These are phyloP conservation scores for Dastarcus helophoroides DNA, from an alignment of 2,888 invertebrate genomes.

Conservation along the genomic window DNA sequence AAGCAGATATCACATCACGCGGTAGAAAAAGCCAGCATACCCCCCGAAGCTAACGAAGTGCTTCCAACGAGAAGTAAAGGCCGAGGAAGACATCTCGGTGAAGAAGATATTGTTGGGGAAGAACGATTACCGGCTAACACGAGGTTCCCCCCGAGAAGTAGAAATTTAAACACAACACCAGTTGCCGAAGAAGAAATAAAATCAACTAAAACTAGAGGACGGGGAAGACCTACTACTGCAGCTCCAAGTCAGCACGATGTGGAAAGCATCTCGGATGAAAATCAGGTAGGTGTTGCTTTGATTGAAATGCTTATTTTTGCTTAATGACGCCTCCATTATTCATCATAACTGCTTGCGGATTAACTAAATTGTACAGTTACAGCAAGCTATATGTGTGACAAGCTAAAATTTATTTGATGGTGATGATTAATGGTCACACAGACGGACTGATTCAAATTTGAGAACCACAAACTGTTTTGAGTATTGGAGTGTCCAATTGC, in stretches of 20 bases:
- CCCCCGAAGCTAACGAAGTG: constrained; percentile 59
- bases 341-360: too few species aligned
- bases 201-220: constrained; percentile 34
- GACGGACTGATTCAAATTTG: too few species aligned
- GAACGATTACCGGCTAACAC: constrained; percentile 69
- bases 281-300: constrained; percentile 27
- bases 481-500: too few species aligned
- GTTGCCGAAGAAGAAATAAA: constrained; percentile 29
- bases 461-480: too few species aligned
- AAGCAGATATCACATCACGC: constrained; percentile 15
- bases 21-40: constrained; percentile 16
- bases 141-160: constrained; percentile 68
- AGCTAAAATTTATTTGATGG: too few species aligned
- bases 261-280: constrained; percentile 34
- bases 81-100: constrained; percentile 24
- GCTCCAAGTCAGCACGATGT: constrained; percentile 26
- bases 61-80: constrained; percentile 35
- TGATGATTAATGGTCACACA: too few species aligned
- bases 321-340: constrained; percentile 1
- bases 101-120: constrained; percentile 44
- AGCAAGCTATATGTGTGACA: too few species aligned
- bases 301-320: not conserved
- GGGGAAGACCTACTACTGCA: constrained; percentile 29
- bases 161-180: constrained; percentile 44
- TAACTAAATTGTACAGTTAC: too few species aligned